Evolutionary conservation across 2,888 invertebrate species (phyloP).

Genomic region (Stenodema calcarata): DNA sequence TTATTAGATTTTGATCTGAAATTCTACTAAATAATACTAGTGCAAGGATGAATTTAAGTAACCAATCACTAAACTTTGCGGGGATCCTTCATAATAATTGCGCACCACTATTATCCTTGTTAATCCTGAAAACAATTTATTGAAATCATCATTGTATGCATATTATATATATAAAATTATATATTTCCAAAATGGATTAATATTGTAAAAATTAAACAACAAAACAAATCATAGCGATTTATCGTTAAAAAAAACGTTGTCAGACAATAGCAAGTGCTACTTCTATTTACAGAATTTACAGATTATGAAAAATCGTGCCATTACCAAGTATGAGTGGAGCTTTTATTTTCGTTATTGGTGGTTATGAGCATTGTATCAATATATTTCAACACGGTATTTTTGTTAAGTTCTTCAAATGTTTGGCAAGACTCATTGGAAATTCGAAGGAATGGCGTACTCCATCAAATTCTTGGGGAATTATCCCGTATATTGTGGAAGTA

Average conservation of each 20-base stretch:
- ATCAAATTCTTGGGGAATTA: no score
- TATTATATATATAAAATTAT: background rate
- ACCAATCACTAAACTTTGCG: background rate
- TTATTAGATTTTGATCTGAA: background rate
- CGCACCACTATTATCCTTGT: background rate
- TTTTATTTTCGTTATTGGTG: background rate
- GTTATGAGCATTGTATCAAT: no score
- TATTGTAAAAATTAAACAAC: background rate
- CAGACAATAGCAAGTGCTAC: conserved; percentile 28
- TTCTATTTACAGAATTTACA: background rate
- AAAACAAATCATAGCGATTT: background rate
- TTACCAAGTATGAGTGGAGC: background rate
- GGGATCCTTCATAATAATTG: background rate
- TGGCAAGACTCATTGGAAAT: no score
- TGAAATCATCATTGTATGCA: conserved; percentile 1
- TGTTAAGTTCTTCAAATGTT: background rate
- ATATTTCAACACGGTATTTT: background rate
- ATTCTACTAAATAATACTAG: background rate
- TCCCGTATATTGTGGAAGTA: no score
- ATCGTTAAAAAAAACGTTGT: background rate
- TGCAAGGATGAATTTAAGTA: background rate
- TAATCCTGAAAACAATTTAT: background rate
- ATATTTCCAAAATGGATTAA: background rate
- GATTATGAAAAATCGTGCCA: background rate
- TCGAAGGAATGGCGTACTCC: no score